A percentile compares a stretch with the other conserved stretches of the same genome.
phyloP scores from a whole-genome alignment of 2,888 invertebrate genomes.

The Seira sanloemensis region DNA sequence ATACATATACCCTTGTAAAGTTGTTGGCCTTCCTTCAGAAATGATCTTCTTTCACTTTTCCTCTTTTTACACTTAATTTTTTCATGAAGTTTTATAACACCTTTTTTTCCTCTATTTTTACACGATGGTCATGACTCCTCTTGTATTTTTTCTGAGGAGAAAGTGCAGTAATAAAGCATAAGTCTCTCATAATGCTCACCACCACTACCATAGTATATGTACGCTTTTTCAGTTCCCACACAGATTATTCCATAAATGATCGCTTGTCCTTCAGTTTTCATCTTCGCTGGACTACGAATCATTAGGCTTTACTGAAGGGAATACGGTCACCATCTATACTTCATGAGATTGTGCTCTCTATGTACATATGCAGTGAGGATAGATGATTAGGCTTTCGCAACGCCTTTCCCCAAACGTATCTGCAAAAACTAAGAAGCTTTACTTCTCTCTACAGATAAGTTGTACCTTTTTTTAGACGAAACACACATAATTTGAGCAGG shows the following conservation, averaged over 20 bases:
- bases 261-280: neutral
- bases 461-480: neutral
- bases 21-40: too few relatives aligned
- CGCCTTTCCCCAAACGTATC: too few relatives aligned
- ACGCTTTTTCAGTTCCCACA: neutral
- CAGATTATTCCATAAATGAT: neutral
- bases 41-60: neutral
- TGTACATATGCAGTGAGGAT: too few relatives aligned
- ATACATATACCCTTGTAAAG: neutral
- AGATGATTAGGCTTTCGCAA: too few relatives aligned
- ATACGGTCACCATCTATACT: too few relatives aligned
- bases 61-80: constrained; percentile 3
- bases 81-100: constrained; percentile 50
- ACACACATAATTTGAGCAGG: neutral
- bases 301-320: neutral
- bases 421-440: too few relatives aligned
- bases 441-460: too few relatives aligned
- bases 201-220: neutral
- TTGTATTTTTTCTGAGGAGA: neutral
- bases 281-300: neutral
- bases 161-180: constrained; percentile 57
- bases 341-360: too few relatives aligned
- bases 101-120: constrained; percentile 49
- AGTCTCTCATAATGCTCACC: too few relatives aligned
- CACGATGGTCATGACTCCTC: constrained; percentile 51